Evolutionary conservation across 2,888 invertebrate species (phyloP).

Genomic region (Aromia moschata): DNA sequence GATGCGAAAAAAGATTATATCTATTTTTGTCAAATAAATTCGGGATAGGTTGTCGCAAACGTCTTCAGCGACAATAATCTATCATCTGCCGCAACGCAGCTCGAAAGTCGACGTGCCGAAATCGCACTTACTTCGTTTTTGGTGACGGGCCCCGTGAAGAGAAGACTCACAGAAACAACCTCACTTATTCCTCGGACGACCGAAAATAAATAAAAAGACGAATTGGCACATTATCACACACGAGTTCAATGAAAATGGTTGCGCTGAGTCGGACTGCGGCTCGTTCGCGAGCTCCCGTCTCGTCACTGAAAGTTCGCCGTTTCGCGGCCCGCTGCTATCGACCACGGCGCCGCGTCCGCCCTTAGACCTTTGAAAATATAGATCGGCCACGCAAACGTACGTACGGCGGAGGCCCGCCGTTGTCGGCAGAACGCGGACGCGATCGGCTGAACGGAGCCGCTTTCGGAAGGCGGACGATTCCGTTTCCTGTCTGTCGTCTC

Average conservation of each 20-base stretch:
- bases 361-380: conserved; percentile 52
- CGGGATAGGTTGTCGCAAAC: no score
- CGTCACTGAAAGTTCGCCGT: conserved; percentile 48
- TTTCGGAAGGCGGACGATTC: conserved; percentile 2
- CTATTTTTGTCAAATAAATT: no score
- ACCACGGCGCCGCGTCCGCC: conserved; percentile 45
- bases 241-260: conserved; percentile 40
- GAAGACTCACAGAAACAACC: conserved; percentile 6
- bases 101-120: no score
- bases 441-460: conserved; percentile 4
- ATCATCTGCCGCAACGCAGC: no score
- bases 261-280: conserved; percentile 32
- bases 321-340: conserved; percentile 51
- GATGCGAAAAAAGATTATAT: no score
- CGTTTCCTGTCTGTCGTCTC: neutral
- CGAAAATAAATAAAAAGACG: conserved; percentile 13
- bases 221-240: conserved; percentile 51
- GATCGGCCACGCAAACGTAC: conserved; percentile 43
- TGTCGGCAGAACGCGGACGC: conserved; percentile 1
- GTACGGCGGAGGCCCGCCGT: conserved; percentile 5
- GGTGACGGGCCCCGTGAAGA: no score
- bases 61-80: no score
- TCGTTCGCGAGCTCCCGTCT: conserved; percentile 51
- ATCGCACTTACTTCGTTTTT: no score
- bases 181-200: conserved; percentile 20